Conservation (phyloP, 2,113 vertebrate genomes). For the Perca fluviatilis region DNA sequence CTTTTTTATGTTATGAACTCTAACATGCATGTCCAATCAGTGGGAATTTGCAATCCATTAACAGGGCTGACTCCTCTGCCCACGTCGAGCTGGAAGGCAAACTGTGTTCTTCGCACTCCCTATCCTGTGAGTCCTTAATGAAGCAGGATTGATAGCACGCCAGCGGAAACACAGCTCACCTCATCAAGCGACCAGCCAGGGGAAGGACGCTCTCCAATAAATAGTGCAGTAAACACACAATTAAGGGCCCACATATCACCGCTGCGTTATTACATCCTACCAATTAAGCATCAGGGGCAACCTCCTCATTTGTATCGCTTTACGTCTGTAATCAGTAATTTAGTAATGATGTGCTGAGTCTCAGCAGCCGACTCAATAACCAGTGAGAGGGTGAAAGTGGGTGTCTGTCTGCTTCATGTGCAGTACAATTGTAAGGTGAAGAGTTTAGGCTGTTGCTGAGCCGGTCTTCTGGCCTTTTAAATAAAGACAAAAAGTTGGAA, state of each 20-base stretch:
- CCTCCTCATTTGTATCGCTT: constrained; percentile 74
- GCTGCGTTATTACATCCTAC: constrained; percentile 77
- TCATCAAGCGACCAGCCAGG: constrained; percentile 74
- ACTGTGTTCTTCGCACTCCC: constrained; percentile 57
- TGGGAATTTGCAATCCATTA: constrained; percentile 69
- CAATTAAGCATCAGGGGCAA: constrained; percentile 77
- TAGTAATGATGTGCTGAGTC: constrained; percentile 69
- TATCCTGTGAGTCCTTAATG: constrained; percentile 69
- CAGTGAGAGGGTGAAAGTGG: constrained; percentile 43
- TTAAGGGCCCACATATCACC: constrained; percentile 78
- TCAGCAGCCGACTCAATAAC: constrained; percentile 65
- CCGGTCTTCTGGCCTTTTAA: not conserved
- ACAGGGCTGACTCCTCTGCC: constrained; percentile 58
- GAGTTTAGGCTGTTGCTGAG: constrained; percentile 1
- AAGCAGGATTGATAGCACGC: constrained; percentile 78
- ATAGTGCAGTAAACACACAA: constrained; percentile 82
- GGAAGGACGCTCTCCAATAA: constrained; percentile 76
- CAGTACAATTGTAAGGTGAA: constrained; percentile 7
- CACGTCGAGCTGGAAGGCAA: constrained; percentile 58
- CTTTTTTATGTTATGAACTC: constrained; percentile 27
- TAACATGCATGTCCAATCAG: constrained; percentile 39
- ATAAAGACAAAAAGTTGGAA: not conserved
- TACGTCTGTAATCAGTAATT: constrained; percentile 76
- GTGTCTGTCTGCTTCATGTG: constrained; percentile 26
- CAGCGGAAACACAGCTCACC: constrained; percentile 70